A percentile compares a stretch with the other conserved stretches of the same genome.
Conservation (phyloP, 2,797 vertebrate species). For the Tachyglossus aculeatus region DNA sequence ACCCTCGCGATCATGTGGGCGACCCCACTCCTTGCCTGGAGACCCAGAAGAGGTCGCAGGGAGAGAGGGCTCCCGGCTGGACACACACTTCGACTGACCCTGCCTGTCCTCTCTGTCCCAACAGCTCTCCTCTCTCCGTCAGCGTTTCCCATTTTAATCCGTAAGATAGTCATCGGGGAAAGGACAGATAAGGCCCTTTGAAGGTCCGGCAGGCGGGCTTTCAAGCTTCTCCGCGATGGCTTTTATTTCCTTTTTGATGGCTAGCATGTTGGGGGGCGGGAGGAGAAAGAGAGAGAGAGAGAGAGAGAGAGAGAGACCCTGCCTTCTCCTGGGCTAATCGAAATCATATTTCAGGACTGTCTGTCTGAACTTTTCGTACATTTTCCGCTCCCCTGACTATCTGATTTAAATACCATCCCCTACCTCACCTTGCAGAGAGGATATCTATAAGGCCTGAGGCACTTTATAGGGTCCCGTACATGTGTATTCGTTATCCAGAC, state of each 20-base stretch:
- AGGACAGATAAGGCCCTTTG: background rate
- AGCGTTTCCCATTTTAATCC: background rate
- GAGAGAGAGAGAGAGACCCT: no score
- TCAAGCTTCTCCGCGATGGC: background rate
- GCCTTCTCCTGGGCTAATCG: no score
- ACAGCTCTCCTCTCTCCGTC: background rate
- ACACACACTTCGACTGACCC: background rate
- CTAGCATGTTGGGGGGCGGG: background rate
- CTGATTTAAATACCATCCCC: no score
- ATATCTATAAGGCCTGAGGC: background rate
- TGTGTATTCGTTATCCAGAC: background rate
- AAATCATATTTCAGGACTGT: no score
- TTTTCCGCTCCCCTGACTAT: no score
- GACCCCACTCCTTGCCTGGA: no score
- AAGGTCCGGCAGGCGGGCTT: background rate
- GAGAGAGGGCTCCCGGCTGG: background rate
- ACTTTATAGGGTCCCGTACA: background rate
- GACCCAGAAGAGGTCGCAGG: no score
- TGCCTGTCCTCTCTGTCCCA: background rate
- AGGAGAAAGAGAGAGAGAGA: no score
- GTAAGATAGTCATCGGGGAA: background rate
- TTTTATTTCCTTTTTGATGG: background rate
- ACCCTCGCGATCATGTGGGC: background rate
- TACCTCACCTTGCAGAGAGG: no score
- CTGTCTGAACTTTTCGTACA: background rate